phyloP scores from a whole-genome alignment of 2,888 invertebrate species.

The Lithophane leautieri region DNA sequence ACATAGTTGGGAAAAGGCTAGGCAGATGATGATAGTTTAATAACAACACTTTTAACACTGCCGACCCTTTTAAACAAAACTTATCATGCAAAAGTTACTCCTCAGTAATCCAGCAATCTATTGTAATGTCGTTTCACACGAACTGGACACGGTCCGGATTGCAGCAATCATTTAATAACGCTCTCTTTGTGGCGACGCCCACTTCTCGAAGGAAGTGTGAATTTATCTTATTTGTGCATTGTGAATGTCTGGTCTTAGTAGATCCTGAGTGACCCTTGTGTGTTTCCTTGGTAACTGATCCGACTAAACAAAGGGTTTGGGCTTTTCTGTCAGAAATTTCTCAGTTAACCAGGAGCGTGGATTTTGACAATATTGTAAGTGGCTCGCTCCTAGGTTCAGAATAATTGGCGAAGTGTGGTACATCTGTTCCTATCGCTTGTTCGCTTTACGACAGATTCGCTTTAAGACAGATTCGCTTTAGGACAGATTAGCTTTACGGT shows the following conservation, averaged over 20 bases:
- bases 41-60: neutral
- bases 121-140: slow-evolving; percentile 66
- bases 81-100: neutral
- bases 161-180: slow-evolving; percentile 81
- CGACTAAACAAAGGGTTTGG: neutral
- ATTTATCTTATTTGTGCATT: slow-evolving; percentile 62
- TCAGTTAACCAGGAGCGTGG: neutral
- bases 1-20: too few species aligned
- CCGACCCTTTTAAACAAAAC: neutral
- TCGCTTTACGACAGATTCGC: too few species aligned
- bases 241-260: slow-evolving; percentile 42
- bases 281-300: slow-evolving; percentile 2
- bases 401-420: too few species aligned
- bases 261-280: slow-evolving; percentile 8
- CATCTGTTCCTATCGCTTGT: too few species aligned
- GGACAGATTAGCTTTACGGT: too few species aligned
- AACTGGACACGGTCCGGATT: slow-evolving; percentile 67
- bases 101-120: neutral
- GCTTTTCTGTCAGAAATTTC: neutral
- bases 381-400: too few species aligned
- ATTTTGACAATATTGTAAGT: too few species aligned
- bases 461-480: too few species aligned
- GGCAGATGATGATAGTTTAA: too few species aligned
- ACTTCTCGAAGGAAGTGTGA: slow-evolving; percentile 58
- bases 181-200: slow-evolving; percentile 67